Base-by-base conservation (phyloP, 1,140 invertebrate genomes). In the Diabrotica virgifera region DNA sequence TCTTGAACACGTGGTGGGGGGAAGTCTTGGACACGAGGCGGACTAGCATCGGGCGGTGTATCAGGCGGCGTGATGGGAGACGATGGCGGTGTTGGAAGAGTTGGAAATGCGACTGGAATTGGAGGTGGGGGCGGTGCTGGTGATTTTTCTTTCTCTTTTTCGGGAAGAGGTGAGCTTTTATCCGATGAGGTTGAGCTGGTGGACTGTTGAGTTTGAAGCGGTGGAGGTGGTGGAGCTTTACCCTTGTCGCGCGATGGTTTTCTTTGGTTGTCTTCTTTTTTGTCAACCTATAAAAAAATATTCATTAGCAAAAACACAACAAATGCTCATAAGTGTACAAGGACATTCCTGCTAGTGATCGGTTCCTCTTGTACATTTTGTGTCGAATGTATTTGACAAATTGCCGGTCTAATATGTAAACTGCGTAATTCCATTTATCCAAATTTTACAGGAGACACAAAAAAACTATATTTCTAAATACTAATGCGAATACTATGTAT, bases 161-260 rank as follows among this genome's bases (percentile, higher is more conserved):
- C 40, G n/a, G 40, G 40, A 8, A 46, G n/a, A 10, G 40, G 40
- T 6, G 40, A 46, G 8, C n/a, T n/a, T 46, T 46, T 46, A 46
- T 81, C 81, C 80, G 82, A 64, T 80, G 63, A 65, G 59, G 62
- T 54, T 7, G 60, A 62, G n/a, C 46, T 50, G 40, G 37, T 60
- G 6, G 51, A 61, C 14, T 53, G 62, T 59, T 71, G 69, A 6
- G 63, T 63, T 66, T 68, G 68, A 12, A 68, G 37, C 8, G 75
- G 80, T 73, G 77, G 80, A 72, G 78, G 76, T 36, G 83, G 82
- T 4, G 88, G 89, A 52, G 89, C 89, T 60, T 87, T 88, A 52
- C 89, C 87, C 76, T 90, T 90, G 68, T 89, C 87, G 24, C 76
- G 70, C 9, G 76, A 78, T 7, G 71, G 77, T 72, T 73, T 73